These are phyloP conservation scores for Sinosuthora webbiana DNA, from an alignment of 2,113 vertebrate species.

Conservation along the genomic window DNA sequence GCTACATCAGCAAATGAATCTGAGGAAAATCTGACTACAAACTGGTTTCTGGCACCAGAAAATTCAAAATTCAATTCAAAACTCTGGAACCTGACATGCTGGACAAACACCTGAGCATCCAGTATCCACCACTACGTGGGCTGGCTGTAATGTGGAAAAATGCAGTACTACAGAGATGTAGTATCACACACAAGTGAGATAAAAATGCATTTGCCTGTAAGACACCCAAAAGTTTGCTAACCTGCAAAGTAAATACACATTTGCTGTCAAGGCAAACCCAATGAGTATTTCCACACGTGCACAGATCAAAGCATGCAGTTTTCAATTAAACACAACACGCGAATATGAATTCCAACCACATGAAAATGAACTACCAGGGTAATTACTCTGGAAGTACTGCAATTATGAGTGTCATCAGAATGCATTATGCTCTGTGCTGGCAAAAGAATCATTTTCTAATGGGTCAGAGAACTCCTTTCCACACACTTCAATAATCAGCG, in stretches of 20 bases:
- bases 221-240: neutral
- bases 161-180: fast-evolving
- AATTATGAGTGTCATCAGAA: constrained; percentile 35
- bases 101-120: neutral
- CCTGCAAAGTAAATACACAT: neutral
- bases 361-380: constrained; percentile 15
- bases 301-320: neutral
- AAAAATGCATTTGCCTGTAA: neutral
- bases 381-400: constrained; percentile 33
- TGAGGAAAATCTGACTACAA: neutral
- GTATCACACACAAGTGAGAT: neutral
- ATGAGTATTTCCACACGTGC: neutral
- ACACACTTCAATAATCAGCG: neutral
- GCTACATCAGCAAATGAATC: neutral
- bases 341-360: constrained; percentile 46
- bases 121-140: neutral
- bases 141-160: neutral
- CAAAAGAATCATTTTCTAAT: constrained; percentile 12
- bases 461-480: neutral
- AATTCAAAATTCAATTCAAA: neutral
- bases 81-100: neutral
- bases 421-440: neutral
- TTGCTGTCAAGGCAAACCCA: neutral
- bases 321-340: constrained; percentile 45
- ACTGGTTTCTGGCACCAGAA: neutral